Base-by-base conservation (phyloP, 2,113 vertebrate species). In the Hippolais icterina region DNA sequence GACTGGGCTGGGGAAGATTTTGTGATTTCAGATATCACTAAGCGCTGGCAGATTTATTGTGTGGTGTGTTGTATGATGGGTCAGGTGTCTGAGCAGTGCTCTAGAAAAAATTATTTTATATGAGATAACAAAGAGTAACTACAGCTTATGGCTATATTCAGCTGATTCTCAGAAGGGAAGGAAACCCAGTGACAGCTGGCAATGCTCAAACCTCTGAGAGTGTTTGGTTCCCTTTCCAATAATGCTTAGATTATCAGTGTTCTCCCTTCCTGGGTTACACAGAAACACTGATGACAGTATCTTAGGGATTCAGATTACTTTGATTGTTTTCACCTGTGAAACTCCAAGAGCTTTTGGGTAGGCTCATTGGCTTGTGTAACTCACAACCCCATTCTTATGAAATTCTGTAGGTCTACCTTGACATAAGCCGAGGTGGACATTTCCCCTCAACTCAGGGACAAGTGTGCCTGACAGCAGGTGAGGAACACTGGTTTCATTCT, bases 11-110 rank as follows among this genome's bases (percentile, higher is more conserved):
- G 37, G 35, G 23, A 75, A 83, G 70, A 64, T 33, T n/a, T 29
- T 53, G 17, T 66, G 35, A 92, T 93, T 96, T 88, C 59, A 89
- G 57, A 68, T 80, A 44, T 42, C 24, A 16, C 83, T 82, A 74
- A 79, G 10, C 41, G 12, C 63, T 69, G 60, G 79, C 39, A 89
- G 46, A 63, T 10, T 5, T 4, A 0, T 25, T 54, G 41, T 87
- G 24, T 78, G 24, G 15, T 59, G 33, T 57, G 13, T 77, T 81
- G 12, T 72, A 27, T 54, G 64, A 54, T 79, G n/a, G 24, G 44
- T 81, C 41, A 76, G 41, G 37, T 52, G 27, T 52, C 49, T 78
- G 72, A 87, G 41, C 50, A 74, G 39, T 42, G 44, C 69, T 91
- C 42, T 44, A 74, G 53, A 66, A 81, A 87, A 86, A 49, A 15